Evolutionary conservation across 2,797 vertebrate species (phyloP), one percentile per base, ranked within the genome.

Genomic region (Enteromius trimaculatus): DNA sequence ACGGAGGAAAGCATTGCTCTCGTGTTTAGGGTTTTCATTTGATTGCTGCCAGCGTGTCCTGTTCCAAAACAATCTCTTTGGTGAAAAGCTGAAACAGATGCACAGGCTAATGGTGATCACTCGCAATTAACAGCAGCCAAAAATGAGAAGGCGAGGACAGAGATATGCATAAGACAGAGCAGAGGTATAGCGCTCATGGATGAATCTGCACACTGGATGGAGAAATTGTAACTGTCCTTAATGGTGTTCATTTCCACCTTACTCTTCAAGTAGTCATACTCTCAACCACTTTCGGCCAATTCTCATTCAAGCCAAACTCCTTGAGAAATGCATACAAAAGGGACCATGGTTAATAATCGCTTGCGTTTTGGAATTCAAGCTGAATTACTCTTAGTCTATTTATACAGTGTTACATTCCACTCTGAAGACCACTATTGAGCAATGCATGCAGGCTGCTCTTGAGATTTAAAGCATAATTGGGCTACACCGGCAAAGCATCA

Each of bases 11-110:
- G n/a, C 51, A n/a, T 58, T 88, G 88, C 92, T 87, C 86, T 88
- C 91, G 92, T 92, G 87, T 87, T 89, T 84, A 84, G 80, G 85
- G 85, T 90, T 89, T 91, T 91, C 87, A 89, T 88, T 90, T 92
- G 90, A 88, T 5, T 77, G 90, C 88, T 88, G 90, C 91, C 89
- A 90, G 89, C 85, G 78, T 83, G 29, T 68, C 47, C 75, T 29
- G 62, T 76, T 69, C 62, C 81, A 82, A 65, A 75, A 77, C 81
- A 69, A 65, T 64, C 29, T 49, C 69, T 74, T 74, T 74, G 70
- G 42, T 81, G 31, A 74, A 71, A 81, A 81, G 69, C 55, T 62
- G 58, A 81, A 81, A 62, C 80, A 74, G 80, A 81, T 81, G 80
- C 58, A 74, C 80, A 39, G 70, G 74, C 58, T 75, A 81, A 70